Conservation (phyloP, 2,888 invertebrate species). For the Syritta pipiens region DNA sequence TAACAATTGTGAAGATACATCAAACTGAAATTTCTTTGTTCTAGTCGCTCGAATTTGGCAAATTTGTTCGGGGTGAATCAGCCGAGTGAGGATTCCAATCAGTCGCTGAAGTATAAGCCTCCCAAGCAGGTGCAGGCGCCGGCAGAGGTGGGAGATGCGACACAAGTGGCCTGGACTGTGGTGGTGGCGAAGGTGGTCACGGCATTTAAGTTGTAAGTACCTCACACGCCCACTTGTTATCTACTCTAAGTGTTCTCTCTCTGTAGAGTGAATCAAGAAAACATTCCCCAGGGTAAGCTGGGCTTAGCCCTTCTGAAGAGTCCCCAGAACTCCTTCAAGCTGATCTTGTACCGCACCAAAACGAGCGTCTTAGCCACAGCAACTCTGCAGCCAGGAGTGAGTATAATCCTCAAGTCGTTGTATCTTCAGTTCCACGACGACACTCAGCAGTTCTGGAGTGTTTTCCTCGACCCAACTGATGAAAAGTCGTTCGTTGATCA, state of each 20-base stretch:
- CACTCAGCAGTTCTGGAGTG: constrained; percentile 81
- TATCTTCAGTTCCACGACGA: constrained; percentile 80
- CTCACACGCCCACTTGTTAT: background rate
- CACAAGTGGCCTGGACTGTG: constrained; percentile 68
- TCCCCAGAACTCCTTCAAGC: constrained; percentile 63
- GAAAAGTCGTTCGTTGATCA: constrained; percentile 56
- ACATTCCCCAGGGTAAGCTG: constrained; percentile 77
- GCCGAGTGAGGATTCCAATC: constrained; percentile 38
- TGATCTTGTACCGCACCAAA: constrained; percentile 74
- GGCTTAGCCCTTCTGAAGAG: constrained; percentile 79
- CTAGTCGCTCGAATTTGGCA: constrained; percentile 70
- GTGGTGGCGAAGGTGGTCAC: constrained; percentile 73
- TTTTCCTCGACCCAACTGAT: constrained; percentile 78
- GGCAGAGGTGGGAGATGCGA: background rate
- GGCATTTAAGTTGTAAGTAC: constrained; percentile 71
- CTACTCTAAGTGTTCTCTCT: background rate
- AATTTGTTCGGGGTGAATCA: constrained; percentile 70
- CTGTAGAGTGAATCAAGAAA: constrained; percentile 74
- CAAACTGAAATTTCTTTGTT: background rate
- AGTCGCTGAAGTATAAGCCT: constrained; percentile 72
- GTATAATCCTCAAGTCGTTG: constrained; percentile 70
- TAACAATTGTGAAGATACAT: background rate
- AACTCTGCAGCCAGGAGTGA: constrained; percentile 59
- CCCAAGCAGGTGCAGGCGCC: constrained; percentile 45
- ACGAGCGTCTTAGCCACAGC: constrained; percentile 71